Evolutionary conservation across 2,888 invertebrate genomes (phyloP).

Genomic region (Tinea semifulvella): DNA sequence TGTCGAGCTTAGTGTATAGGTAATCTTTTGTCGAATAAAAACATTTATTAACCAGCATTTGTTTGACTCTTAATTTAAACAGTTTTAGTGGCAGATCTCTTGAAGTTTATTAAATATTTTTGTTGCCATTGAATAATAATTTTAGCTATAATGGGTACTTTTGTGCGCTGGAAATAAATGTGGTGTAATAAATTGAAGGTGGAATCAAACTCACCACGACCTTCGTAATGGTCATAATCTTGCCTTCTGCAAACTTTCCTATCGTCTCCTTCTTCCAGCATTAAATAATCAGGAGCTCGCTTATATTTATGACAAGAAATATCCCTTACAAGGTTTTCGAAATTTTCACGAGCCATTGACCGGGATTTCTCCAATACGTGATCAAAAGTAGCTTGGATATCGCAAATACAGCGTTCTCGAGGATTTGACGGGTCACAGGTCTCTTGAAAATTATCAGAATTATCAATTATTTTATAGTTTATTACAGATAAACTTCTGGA

Average conservation of each 20-base stretch:
- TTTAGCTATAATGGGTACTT: too few species aligned
- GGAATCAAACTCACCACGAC: neutral
- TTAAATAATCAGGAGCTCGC: conserved; percentile 23
- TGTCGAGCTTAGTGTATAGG: too few species aligned
- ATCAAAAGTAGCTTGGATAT: conserved; percentile 30
- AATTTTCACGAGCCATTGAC: conserved; percentile 20
- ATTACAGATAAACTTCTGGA: too few species aligned
- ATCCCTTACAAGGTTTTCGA: conserved; percentile 28
- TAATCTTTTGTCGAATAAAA: too few species aligned
- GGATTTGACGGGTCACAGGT: conserved; percentile 24
- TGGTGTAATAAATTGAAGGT: neutral
- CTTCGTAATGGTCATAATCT: conserved; percentile 1
- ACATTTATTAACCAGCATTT: too few species aligned
- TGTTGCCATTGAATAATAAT: too few species aligned
- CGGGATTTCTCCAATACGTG: conserved; percentile 23
- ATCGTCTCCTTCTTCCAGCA: conserved; percentile 18
- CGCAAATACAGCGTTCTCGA: conserved; percentile 27
- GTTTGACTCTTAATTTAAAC: too few species aligned
- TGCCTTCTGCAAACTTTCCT: neutral
- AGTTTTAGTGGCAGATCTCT: too few species aligned
- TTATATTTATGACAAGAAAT: conserved; percentile 29
- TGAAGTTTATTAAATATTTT: too few species aligned
- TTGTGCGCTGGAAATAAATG: too few species aligned
- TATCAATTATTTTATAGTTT: conserved; percentile 22
- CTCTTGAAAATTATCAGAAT: conserved; percentile 35